phyloP scores from a whole-genome alignment of 2,113 vertebrate genomes.

The Ptyas mucosa region DNA sequence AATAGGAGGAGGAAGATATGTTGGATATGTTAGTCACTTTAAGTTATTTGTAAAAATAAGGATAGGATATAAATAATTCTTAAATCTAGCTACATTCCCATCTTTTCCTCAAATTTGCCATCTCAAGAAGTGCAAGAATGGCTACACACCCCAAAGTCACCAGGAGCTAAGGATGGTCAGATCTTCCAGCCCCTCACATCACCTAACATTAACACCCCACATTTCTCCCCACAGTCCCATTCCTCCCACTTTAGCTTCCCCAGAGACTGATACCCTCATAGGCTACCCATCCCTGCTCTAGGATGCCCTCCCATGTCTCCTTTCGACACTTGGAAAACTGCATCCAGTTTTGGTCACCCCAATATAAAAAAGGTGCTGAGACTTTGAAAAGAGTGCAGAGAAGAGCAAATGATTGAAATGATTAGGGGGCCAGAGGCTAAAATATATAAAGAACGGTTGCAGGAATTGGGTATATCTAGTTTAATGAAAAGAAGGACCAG shows the following conservation, averaged over 20 bases:
- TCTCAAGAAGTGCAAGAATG: neutral
- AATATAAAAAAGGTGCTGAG: neutral
- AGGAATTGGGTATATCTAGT: neutral
- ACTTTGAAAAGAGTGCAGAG: neutral
- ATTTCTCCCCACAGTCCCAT: neutral
- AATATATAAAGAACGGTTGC: neutral
- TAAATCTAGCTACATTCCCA: neutral
- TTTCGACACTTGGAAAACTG: neutral
- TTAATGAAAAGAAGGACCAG: neutral
- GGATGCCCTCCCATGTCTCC: neutral
- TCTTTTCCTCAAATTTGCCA: too few relatives aligned
- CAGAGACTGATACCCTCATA: neutral
- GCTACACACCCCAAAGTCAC: neutral
- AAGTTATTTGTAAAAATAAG: too few relatives aligned
- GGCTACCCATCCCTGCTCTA: neutral
- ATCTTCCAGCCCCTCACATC: neutral
- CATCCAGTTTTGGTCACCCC: neutral
- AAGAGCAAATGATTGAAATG: neutral
- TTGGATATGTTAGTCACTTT: too few relatives aligned
- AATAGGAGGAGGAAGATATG: too few relatives aligned
- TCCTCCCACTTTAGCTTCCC: neutral
- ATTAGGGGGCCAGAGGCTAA: neutral
- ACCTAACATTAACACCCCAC: neutral
- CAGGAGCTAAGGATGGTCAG: neutral
- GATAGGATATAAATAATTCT: neutral